Percentiles rank a stretch among this genome's conserved stretches.
These are phyloP conservation scores for Pyrochroa serraticornis DNA, from an alignment of 2,888 invertebrate species.

Conservation along the genomic window DNA sequence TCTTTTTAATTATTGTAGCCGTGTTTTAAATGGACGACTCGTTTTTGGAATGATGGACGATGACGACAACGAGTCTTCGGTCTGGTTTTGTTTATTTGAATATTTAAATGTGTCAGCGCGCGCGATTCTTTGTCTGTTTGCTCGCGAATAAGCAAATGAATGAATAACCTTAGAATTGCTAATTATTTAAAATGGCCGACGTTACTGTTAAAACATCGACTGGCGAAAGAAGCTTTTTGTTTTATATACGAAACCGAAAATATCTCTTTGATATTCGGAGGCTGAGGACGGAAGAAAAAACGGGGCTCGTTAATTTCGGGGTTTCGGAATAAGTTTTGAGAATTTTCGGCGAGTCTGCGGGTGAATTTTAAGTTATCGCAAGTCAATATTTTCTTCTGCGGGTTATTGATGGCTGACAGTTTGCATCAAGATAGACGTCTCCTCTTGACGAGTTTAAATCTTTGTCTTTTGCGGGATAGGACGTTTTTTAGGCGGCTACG, in stretches of 20 bases:
- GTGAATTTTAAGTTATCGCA: conserved; percentile 1
- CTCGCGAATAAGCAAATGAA: conserved; percentile 53
- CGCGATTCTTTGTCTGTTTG: conserved; percentile 53
- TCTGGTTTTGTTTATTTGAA: conserved; percentile 49
- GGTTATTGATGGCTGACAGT: conserved; percentile 57
- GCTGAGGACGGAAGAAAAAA: conserved; percentile 42
- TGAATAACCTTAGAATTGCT: conserved; percentile 56
- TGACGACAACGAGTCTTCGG: neutral
- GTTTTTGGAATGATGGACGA: too few species aligned
- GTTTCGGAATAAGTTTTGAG: conserved; percentile 41
- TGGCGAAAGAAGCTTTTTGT: conserved; percentile 1
- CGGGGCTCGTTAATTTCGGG: conserved; percentile 50
- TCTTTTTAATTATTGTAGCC: too few species aligned
- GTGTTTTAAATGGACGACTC: too few species aligned
- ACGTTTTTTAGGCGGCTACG: conserved; percentile 13
- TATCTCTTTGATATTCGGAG: conserved; percentile 41
- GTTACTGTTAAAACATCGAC: conserved; percentile 40
- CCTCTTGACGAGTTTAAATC: conserved; percentile 50
- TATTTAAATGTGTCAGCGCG: conserved; percentile 56
- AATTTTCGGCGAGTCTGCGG: conserved; percentile 30
- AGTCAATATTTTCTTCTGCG: conserved; percentile 39
- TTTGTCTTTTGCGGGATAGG: conserved; percentile 43
- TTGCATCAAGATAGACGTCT: conserved; percentile 55
- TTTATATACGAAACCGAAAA: conserved; percentile 35
- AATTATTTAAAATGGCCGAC: conserved; percentile 51